Evolutionary conservation across 1,140 invertebrate species (phyloP).

Genomic region (Plutomurus gul): DNA sequence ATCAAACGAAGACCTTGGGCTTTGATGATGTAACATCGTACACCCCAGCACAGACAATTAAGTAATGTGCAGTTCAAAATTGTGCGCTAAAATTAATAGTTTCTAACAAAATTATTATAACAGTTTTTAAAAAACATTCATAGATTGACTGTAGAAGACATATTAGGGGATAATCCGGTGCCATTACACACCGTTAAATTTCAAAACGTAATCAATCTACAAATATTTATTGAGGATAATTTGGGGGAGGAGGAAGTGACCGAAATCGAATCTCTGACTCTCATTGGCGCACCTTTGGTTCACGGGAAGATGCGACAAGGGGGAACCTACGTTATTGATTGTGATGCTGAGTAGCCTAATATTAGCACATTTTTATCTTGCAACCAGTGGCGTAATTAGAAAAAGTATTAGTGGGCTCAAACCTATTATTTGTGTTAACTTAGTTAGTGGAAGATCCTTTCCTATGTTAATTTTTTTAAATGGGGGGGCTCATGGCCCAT

Average conservation of each 20-base stretch:
- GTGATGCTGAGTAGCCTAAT: too few species aligned
- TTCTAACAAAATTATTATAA: background rate
- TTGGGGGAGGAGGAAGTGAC: constrained; percentile 83
- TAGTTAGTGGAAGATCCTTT: too few species aligned
- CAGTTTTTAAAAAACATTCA: background rate
- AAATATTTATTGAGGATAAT: constrained; percentile 94
- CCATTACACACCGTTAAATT: constrained; percentile 95
- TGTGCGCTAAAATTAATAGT: background rate
- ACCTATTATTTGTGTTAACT: too few species aligned
- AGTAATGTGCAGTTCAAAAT: constrained; percentile 69
- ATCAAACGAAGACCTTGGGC: constrained; percentile 93
- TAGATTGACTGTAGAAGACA: constrained; percentile 77
- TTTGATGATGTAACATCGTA: constrained; percentile 91
- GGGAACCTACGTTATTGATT: background rate
- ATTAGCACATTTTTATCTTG: too few species aligned
- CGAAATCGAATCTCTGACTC: constrained; percentile 78
- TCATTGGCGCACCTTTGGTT: constrained; percentile 83
- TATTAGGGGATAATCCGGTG: constrained; percentile 76
- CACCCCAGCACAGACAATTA: constrained; percentile 83
- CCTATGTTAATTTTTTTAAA: too few species aligned
- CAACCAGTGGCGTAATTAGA: too few species aligned
- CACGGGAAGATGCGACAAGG: background rate
- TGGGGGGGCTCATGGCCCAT: too few species aligned
- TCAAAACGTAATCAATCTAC: constrained; percentile 94
- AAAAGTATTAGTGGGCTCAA: too few species aligned